phyloP scores from a whole-genome alignment of 2,888 invertebrate genomes.

The Stramonita haemastoma region DNA sequence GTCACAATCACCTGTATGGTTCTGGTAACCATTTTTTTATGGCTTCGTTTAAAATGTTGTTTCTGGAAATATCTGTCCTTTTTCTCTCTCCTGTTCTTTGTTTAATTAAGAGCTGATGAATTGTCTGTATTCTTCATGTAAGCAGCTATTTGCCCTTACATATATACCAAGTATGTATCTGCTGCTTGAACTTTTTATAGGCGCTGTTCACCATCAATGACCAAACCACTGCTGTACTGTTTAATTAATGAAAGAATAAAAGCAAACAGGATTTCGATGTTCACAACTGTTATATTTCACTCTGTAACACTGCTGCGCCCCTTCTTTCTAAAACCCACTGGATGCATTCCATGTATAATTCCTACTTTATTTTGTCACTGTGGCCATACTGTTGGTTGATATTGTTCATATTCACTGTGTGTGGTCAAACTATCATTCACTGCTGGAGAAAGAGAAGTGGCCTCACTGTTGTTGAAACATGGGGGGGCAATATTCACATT shows the following conservation, averaged over 20 bases:
- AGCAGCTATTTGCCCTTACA: constrained; percentile 2
- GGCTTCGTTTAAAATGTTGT: no score
- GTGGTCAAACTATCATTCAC: neutral
- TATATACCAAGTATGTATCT: neutral
- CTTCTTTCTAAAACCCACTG: neutral
- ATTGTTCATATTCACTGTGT: neutral
- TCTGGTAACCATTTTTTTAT: no score
- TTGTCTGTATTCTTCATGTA: neutral
- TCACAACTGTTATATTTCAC: neutral
- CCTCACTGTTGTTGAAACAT: neutral
- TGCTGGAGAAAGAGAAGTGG: neutral
- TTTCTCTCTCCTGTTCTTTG: neutral
- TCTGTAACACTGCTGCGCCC: neutral
- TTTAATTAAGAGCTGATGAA: neutral
- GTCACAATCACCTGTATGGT: no score
- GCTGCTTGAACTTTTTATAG: neutral
- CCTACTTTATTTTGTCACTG: constrained; percentile 2
- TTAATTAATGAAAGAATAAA: no score
- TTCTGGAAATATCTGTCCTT: no score
- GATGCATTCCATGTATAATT: constrained; percentile 9
- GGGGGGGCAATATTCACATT: neutral
- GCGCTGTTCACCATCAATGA: neutral
- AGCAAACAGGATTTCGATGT: neutral
- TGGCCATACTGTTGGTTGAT: constrained; percentile 2
- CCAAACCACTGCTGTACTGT: constrained; percentile 14